These are phyloP conservation scores for Drosophila lacertosa DNA, from an alignment of 1,140 invertebrate genomes.

Conservation along the genomic window DNA sequence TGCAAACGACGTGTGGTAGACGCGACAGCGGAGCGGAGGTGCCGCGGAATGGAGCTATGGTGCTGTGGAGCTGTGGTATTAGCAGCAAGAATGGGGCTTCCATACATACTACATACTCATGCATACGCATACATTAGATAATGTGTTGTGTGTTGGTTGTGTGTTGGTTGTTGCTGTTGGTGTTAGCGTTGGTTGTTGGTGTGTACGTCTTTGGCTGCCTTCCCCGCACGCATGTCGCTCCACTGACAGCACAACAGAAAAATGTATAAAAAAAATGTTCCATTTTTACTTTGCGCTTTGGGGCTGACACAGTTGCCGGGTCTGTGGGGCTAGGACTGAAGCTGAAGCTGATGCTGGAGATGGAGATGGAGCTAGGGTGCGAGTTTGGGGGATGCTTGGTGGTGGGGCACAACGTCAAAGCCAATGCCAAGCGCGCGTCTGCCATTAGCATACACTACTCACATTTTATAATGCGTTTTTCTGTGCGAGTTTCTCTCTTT, in stretches of 20 bases:
- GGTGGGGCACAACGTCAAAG: conserved; percentile 37
- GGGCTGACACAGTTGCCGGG: conserved; percentile 26
- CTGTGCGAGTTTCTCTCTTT: conserved; percentile 40
- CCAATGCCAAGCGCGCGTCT: conserved; percentile 52
- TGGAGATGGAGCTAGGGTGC: conserved; percentile 7
- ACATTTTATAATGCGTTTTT: conserved; percentile 73
- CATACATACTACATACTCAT: conserved; percentile 31
- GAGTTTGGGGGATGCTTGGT: conserved; percentile 1
- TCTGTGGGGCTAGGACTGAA: background rate
- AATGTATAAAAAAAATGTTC: conserved; percentile 62
- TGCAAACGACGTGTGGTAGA: conserved; percentile 77
- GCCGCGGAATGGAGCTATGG: too few species aligned
- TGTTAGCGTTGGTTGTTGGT: conserved; percentile 18
- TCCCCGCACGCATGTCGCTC: conserved; percentile 12
- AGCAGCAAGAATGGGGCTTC: conserved; percentile 13
- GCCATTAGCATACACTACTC: conserved; percentile 82
- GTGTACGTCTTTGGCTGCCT: too few species aligned
- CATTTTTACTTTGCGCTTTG: conserved; percentile 67
- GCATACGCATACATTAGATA: conserved; percentile 61
- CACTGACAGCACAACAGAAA: conserved; percentile 16
- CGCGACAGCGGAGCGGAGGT: conserved; percentile 10
- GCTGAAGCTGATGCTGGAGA: background rate
- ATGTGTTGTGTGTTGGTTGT: conserved; percentile 41
- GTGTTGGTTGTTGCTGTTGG: conserved; percentile 31
- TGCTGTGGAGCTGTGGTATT: conserved; percentile 25